Conservation (phyloP, 2,113 vertebrate species). For the Gulo gulo region DNA sequence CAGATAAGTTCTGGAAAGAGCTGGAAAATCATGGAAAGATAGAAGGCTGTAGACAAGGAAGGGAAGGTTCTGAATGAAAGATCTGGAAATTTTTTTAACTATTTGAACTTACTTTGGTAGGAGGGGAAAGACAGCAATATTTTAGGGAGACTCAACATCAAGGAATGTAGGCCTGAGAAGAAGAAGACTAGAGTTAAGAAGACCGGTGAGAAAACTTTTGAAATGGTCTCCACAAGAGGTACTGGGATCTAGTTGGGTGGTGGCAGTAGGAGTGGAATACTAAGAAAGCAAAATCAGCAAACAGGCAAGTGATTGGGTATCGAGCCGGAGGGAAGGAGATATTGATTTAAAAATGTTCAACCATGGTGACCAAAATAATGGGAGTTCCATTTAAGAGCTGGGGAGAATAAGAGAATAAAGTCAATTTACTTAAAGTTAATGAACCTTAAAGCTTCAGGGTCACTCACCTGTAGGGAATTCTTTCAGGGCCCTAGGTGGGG, state of each 20-base stretch:
- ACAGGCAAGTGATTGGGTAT: not conserved
- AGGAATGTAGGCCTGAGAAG: not conserved
- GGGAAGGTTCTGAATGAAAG: not conserved
- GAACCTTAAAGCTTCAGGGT: not conserved
- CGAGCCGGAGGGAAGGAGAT: not conserved
- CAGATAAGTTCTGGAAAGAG: not conserved
- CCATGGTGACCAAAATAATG: not conserved
- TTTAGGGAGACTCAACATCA: not conserved
- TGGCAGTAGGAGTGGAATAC: not conserved
- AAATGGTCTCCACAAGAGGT: not conserved
- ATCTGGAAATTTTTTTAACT: not conserved
- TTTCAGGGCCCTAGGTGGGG: not conserved
- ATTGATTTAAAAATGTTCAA: not conserved
- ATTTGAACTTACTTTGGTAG: not conserved
- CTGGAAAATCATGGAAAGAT: not conserved
- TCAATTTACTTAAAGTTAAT: not conserved
- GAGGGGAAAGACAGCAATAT: not conserved
- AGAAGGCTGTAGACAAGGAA: not conserved
- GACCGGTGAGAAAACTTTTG: not conserved
- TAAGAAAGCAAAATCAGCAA: not conserved
- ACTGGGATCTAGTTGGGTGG: accelerated
- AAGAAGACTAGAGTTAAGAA: not conserved
- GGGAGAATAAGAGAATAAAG: not conserved
- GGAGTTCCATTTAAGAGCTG: not conserved
- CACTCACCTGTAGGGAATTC: not conserved